Percentiles rank a stretch among this genome's conserved stretches.
phyloP scores from a whole-genome alignment of 2,797 vertebrate genomes.

The Platyrinchus mystaceus region DNA sequence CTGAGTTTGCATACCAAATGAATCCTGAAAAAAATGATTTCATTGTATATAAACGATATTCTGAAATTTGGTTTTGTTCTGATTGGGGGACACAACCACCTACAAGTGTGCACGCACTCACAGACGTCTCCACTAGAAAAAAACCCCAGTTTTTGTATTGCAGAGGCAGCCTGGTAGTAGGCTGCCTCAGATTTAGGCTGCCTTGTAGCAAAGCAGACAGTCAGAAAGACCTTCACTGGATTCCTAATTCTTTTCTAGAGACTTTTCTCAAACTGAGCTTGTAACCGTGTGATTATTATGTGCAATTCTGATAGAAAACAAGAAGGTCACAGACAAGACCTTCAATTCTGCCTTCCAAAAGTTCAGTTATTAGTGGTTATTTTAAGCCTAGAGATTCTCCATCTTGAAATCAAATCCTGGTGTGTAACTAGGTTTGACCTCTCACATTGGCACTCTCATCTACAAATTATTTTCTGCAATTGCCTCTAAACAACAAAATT shows the following conservation, averaged over 20 bases:
- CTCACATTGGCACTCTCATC: neutral
- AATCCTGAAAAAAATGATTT: neutral
- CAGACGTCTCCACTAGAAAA: neutral
- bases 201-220: neutral
- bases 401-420: neutral
- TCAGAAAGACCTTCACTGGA: neutral
- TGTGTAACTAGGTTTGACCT: neutral
- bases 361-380: neutral
- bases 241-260: neutral
- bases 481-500: neutral
- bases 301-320: neutral
- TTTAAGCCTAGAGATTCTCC: neutral
- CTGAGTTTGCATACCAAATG: neutral
- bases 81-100: neutral
- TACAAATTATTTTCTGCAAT: neutral
- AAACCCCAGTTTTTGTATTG: neutral
- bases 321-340: neutral
- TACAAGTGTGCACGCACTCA: rapidly evolving
- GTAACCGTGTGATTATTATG: neutral
- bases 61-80: neutral
- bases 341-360: neutral
- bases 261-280: neutral
- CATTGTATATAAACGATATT: neutral
- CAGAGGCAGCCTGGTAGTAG: neutral
- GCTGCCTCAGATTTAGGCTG: neutral